Conservation (phyloP, 2,888 invertebrate genomes). For the Alitta virens region DNA sequence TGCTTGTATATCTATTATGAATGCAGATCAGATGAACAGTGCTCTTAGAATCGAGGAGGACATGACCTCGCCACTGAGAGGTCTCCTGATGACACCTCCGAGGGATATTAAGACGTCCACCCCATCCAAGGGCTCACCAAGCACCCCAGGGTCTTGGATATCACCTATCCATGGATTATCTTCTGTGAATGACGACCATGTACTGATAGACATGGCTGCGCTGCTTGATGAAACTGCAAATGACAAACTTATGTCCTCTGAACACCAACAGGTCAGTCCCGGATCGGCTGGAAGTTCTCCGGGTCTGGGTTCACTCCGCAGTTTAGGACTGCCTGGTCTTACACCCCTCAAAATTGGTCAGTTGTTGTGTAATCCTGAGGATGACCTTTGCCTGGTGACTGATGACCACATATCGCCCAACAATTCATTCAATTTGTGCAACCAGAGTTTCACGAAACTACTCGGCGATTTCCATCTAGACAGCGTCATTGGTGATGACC, state of each 20-base stretch:
- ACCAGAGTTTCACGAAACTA: slow-evolving; percentile 15
- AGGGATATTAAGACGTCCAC: slow-evolving; percentile 55
- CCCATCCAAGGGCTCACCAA: not conserved
- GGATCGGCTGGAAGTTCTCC: slow-evolving; percentile 3
- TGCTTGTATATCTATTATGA: not conserved
- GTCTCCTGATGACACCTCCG: slow-evolving; percentile 44
- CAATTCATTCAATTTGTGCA: not conserved
- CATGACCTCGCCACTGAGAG: slow-evolving; percentile 27
- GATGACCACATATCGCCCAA: not conserved
- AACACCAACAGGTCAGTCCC: not conserved
- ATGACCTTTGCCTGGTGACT: not conserved
- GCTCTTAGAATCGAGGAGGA: slow-evolving; percentile 13
- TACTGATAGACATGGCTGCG: not conserved
- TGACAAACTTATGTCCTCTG: slow-evolving; percentile 24
- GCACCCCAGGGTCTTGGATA: slow-evolving; percentile 8
- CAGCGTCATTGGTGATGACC: slow-evolving; percentile 6
- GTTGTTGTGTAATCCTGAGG: not conserved
- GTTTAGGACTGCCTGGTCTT: slow-evolving; percentile 16
- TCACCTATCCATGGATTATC: slow-evolving; percentile 12
- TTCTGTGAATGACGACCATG: not conserved
- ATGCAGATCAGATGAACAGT: not conserved
- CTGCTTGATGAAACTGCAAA: slow-evolving; percentile 35
- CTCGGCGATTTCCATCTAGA: slow-evolving; percentile 15
- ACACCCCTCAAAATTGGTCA: slow-evolving; percentile 8
- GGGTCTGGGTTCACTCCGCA: slow-evolving; percentile 7